phyloP scores from a whole-genome alignment of 2,797 vertebrate species.

The Rallus crepitans region DNA sequence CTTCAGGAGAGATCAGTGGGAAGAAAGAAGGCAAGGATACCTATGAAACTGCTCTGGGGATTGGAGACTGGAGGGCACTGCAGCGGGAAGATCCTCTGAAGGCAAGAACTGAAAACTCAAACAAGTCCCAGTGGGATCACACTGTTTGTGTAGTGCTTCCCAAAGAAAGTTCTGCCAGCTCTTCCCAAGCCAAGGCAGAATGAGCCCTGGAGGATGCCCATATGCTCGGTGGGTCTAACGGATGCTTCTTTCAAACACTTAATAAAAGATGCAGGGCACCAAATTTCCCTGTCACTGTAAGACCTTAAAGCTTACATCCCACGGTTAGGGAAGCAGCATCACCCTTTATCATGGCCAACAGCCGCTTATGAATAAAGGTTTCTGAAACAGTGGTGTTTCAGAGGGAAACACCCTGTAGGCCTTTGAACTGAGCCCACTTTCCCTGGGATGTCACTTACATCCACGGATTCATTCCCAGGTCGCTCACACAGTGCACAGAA shows the following conservation, averaged over 20 bases:
- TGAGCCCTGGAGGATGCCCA: neutral
- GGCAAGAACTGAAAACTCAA: neutral
- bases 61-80: neutral
- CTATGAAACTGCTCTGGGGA: neutral
- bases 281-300: neutral
- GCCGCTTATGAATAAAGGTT: neutral
- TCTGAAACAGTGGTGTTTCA: neutral
- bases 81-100: neutral
- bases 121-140: neutral
- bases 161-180: neutral
- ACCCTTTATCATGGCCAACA: neutral
- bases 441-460: neutral
- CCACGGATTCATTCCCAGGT: accelerated
- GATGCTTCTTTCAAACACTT: neutral
- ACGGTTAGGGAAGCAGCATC: neutral
- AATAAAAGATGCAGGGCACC: neutral
- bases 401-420: neutral
- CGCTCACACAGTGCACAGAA: neutral
- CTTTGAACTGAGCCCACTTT: neutral
- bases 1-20: neutral
- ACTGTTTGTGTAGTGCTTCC: neutral
- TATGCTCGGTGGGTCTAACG: neutral
- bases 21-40: neutral
- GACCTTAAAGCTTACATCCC: neutral
- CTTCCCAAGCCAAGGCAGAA: neutral